Percentiles rank a stretch among this genome's conserved stretches.
These are phyloP conservation scores for Tortrix viridana DNA, from an alignment of 2,888 invertebrate species.

Conservation along the genomic window DNA sequence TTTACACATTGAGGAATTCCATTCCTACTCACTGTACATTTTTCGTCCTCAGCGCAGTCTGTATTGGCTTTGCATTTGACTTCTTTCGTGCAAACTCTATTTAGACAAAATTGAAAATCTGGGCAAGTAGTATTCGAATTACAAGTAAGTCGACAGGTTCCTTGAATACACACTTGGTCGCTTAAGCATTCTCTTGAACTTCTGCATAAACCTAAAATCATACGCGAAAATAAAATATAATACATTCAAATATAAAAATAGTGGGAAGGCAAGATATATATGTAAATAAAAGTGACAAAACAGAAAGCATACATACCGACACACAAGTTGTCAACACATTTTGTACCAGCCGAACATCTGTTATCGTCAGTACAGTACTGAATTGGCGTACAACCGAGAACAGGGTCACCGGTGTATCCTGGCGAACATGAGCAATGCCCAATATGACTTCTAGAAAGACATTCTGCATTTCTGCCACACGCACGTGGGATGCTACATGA, in stretches of 20 bases:
- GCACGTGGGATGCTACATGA: conserved; percentile 92
- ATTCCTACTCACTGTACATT: conserved; percentile 86
- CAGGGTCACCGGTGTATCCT: conserved; percentile 94
- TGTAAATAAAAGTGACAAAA: background rate
- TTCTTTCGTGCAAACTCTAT: conserved; percentile 93
- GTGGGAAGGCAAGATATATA: conserved; percentile 13
- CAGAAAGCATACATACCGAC: conserved; percentile 79
- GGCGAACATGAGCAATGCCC: conserved; percentile 93
- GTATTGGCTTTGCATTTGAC: conserved; percentile 88
- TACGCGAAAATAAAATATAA: conserved; percentile 19
- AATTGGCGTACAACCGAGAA: conserved; percentile 92
- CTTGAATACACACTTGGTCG: conserved; percentile 93
- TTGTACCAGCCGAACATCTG: conserved; percentile 93
- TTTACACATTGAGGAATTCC: conserved; percentile 91
- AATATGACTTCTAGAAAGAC: conserved; percentile 90
- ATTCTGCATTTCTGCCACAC: conserved; percentile 92
- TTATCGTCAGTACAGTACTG: conserved; percentile 92
- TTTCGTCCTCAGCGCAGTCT: conserved; percentile 90
- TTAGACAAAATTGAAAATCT: conserved; percentile 92
- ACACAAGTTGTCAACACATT: conserved; percentile 92
- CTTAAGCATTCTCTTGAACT: conserved; percentile 93
- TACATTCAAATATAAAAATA: background rate
- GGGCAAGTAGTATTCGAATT: conserved; percentile 92
- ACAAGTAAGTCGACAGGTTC: conserved; percentile 93
- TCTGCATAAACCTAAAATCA: conserved; percentile 86